phyloP scores from a whole-genome alignment of 2,888 invertebrate species.

The Melieria crassipennis region DNA sequence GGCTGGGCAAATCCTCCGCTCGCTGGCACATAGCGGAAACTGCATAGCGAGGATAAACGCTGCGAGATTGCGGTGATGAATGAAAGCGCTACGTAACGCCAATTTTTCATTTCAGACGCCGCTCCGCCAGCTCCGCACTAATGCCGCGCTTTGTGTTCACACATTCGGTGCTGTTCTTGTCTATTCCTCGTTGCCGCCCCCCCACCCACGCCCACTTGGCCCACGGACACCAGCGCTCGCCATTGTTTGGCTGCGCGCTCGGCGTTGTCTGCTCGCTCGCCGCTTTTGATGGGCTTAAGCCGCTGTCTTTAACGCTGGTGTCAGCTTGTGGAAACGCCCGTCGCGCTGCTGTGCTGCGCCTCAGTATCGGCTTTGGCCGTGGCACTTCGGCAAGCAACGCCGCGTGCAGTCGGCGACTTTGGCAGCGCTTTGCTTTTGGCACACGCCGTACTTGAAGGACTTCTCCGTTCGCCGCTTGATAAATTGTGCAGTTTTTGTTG shows the following conservation, averaged over 20 bases:
- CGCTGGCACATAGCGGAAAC: conserved; percentile 1
- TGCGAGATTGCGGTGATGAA: conserved; percentile 19
- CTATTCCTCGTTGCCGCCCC: neutral
- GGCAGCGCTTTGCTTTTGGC: conserved; percentile 40
- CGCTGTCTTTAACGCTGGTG: neutral
- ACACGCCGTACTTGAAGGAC: conserved; percentile 24
- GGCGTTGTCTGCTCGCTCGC: neutral
- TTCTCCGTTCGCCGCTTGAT: conserved; percentile 50
- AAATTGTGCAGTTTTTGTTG: conserved; percentile 55
- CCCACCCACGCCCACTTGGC: neutral
- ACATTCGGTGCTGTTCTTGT: neutral
- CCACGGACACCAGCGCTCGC: no score
- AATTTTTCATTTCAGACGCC: conserved; percentile 23
- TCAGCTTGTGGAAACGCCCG: neutral
- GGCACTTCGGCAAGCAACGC: neutral
- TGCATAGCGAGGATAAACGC: neutral
- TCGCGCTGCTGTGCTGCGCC: neutral
- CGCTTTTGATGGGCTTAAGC: neutral
- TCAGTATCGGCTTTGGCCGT: neutral
- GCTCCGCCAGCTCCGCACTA: neutral
- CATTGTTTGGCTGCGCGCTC: neutral
- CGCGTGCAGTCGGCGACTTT: neutral
- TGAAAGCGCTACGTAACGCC: conserved; percentile 25
- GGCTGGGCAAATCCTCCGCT: no score
- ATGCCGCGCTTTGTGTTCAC: no score